Evolutionary conservation across 2,888 invertebrate genomes (phyloP).

Genomic region (Acronicta psi): DNA sequence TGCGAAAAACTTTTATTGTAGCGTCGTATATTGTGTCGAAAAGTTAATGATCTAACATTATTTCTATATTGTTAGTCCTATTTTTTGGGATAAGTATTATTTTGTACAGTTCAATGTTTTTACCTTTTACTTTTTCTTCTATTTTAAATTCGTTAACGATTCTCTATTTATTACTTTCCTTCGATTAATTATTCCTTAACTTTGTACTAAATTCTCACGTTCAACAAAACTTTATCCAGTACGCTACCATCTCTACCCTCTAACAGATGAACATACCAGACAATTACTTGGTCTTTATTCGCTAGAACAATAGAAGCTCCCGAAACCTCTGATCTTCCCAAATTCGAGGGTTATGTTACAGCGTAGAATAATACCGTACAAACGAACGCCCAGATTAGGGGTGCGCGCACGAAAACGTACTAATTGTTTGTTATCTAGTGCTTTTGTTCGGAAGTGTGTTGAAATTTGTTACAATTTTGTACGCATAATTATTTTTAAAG

Average conservation of each 20-base stretch:
- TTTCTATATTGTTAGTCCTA: not conserved
- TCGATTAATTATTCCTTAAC: not conserved
- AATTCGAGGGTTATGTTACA: slow-evolving; percentile 66
- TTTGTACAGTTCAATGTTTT: slow-evolving; percentile 13
- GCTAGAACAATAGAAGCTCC: slow-evolving; percentile 60
- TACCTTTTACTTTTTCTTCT: slow-evolving; percentile 12
- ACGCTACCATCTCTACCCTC: slow-evolving; percentile 13
- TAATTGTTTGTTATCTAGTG: slow-evolving; percentile 76
- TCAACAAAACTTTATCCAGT: slow-evolving; percentile 12
- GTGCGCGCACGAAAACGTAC: slow-evolving; percentile 66
- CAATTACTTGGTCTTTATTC: slow-evolving; percentile 57
- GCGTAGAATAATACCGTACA: slow-evolving; percentile 57
- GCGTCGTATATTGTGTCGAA: too few relatives aligned
- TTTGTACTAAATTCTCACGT: not conserved
- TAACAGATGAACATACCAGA: slow-evolving; percentile 50
- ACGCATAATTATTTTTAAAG: slow-evolving; percentile 10
- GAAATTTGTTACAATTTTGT: slow-evolving; percentile 41
- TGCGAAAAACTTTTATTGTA: too few relatives aligned
- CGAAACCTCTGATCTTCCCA: slow-evolving; percentile 52
- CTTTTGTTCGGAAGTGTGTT: slow-evolving; percentile 64
- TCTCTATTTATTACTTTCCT: slow-evolving; percentile 1
- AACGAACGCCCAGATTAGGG: slow-evolving; percentile 67
- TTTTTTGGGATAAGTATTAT: slow-evolving; percentile 4
- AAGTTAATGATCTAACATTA: not conserved
- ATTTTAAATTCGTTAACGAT: slow-evolving; percentile 14